Conservation (phyloP, 1,140 invertebrate species). For the Chlorops oryzae region DNA sequence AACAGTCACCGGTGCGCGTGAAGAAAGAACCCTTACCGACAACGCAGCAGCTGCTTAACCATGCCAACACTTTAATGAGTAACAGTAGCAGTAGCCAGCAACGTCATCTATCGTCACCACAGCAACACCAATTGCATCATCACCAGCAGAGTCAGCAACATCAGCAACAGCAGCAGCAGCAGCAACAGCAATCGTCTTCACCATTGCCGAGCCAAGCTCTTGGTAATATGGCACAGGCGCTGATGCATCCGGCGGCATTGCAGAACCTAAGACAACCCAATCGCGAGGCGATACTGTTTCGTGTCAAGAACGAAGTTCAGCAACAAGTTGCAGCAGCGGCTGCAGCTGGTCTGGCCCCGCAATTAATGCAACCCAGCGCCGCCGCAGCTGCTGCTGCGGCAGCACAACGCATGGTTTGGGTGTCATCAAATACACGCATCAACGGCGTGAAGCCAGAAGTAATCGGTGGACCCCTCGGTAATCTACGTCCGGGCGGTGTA, state of each 20-base stretch:
- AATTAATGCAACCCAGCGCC: conserved; percentile 35
- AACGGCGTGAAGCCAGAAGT: conserved; percentile 72
- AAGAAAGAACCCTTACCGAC: conserved; percentile 53
- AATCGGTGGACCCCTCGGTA: conserved; percentile 63
- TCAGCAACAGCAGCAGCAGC: conserved; percentile 42
- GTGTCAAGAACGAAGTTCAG: conserved; percentile 46
- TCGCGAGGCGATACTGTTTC: conserved; percentile 41
- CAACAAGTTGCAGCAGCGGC: conserved; percentile 39
- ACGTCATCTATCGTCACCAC: conserved; percentile 30
- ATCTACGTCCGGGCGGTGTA: conserved; percentile 50
- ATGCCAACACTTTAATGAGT: conserved; percentile 19
- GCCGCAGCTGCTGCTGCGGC: conserved; percentile 34
- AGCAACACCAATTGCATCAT: conserved; percentile 32
- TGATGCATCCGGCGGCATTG: conserved; percentile 42
- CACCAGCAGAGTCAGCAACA: conserved; percentile 28
- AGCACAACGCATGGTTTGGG: conserved; percentile 52
- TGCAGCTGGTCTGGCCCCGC: conserved; percentile 30
- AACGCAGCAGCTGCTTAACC: conserved; percentile 18
- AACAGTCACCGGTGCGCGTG: conserved; percentile 44
- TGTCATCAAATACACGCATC: conserved; percentile 58
- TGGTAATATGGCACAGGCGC: conserved; percentile 38
- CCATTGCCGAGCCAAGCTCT: conserved; percentile 20
- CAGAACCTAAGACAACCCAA: conserved; percentile 38
- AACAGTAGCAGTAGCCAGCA: conserved; percentile 27
- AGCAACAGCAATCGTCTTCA: conserved; percentile 37